These are phyloP conservation scores for Lytechinus variegatus DNA, from an alignment of 35 echinoderm and acorn worm species.

Conservation along the genomic window DNA sequence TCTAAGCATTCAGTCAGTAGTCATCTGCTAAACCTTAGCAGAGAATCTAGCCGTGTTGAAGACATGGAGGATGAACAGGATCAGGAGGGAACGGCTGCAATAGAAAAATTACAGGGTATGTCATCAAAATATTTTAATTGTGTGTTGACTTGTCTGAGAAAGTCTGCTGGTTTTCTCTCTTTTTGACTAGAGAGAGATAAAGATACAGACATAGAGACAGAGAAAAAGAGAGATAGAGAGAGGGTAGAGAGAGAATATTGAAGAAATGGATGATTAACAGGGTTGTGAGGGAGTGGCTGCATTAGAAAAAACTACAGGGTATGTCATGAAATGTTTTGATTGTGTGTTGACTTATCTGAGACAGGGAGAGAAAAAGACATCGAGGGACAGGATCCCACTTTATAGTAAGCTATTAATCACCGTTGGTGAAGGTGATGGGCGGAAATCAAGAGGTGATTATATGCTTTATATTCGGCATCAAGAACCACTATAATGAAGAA, in stretches of 20 bases:
- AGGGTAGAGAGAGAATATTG: background rate
- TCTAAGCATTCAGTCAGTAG: slow-evolving; percentile 62
- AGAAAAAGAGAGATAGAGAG: background rate
- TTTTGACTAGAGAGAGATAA: too few relatives aligned
- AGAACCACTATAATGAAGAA: too few relatives aligned
- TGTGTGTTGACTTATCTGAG: background rate
- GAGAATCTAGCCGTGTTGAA: slow-evolving; percentile 40
- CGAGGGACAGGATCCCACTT: too few relatives aligned
- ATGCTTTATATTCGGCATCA: too few relatives aligned
- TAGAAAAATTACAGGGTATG: background rate
- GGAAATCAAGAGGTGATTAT: too few relatives aligned
- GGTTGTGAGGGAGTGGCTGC: too few relatives aligned
- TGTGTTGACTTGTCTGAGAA: background rate
- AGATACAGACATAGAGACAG: too few relatives aligned
- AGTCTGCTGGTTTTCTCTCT: background rate
- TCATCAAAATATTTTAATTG: background rate
- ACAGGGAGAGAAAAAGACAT: background rate
- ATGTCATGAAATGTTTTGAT: background rate
- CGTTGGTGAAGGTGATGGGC: too few relatives aligned
- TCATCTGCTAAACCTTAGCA: slow-evolving; percentile 35
- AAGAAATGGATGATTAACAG: background rate
- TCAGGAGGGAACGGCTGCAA: background rate
- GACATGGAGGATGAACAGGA: background rate
- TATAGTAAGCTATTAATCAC: too few relatives aligned
- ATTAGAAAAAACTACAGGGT: too few relatives aligned